Evolutionary conservation across 2,113 vertebrate genomes (phyloP).

Genomic region (Gila orcuttii): DNA sequence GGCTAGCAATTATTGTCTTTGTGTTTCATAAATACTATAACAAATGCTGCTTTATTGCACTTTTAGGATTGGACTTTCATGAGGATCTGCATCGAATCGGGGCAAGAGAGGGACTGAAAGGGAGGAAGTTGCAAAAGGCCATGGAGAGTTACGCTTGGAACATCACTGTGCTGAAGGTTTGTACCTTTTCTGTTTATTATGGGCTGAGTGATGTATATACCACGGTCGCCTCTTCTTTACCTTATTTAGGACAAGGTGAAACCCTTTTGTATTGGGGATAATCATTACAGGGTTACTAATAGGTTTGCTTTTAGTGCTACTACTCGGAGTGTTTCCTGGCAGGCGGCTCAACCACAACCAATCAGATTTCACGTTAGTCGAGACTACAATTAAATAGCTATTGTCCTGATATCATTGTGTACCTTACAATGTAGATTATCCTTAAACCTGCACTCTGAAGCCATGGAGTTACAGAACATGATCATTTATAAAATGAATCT

Average conservation of each 20-base stretch:
- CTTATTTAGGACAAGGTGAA: not conserved
- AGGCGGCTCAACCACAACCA: not conserved
- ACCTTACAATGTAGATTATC: not conserved
- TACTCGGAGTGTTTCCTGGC: not conserved
- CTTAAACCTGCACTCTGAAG: not conserved
- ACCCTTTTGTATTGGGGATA: not conserved
- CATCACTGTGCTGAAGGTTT: conserved; percentile 81
- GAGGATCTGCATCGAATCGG: conserved; percentile 88
- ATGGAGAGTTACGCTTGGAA: conserved; percentile 96
- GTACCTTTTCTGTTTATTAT: not conserved
- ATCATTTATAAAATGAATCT: not conserved
- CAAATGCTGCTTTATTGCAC: not conserved
- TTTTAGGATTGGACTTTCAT: conserved; percentile 87
- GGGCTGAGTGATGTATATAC: not conserved
- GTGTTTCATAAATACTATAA: not conserved
- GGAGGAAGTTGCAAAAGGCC: conserved; percentile 88
- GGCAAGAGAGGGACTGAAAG: conserved; percentile 87
- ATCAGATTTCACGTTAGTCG: not conserved
- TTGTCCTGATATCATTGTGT: not conserved
- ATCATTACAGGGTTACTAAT: not conserved
- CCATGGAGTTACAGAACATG: not conserved
- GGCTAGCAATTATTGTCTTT: not conserved
- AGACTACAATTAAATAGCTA: not conserved
- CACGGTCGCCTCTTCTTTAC: not conserved
- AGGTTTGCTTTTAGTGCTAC: conserved; percentile 1